Percentiles rank a stretch among this genome's conserved stretches.
phyloP scores from a whole-genome alignment of 2,888 invertebrate species.

The Phortica magna region DNA sequence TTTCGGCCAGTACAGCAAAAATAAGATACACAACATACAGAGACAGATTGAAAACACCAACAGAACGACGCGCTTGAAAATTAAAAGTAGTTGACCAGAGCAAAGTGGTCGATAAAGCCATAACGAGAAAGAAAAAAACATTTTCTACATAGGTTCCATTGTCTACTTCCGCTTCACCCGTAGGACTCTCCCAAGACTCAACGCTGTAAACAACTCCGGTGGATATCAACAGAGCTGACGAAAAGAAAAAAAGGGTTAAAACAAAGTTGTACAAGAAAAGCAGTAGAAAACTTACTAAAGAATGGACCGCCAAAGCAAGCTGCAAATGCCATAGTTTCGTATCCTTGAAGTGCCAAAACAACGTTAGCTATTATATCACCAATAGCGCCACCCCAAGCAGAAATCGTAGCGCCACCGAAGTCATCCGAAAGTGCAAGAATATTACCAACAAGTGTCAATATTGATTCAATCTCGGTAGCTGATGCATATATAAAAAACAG shows the following conservation, averaged over 20 bases:
- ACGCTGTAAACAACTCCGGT: neutral
- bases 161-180: neutral
- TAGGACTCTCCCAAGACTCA: neutral
- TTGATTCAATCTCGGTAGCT: neutral
- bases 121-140: neutral
- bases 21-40: neutral
- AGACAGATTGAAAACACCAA: conserved; percentile 2
- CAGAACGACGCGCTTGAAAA: conserved; percentile 18
- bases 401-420: neutral
- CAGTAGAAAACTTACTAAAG: neutral
- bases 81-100: conserved; percentile 1
- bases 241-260: neutral
- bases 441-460: neutral
- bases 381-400: neutral
- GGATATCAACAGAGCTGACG: neutral
- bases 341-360: conserved; percentile 18
- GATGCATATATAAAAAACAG: neutral
- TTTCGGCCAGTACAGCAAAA: neutral
- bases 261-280: neutral
- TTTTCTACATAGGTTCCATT: neutral
- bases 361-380: conserved; percentile 6
- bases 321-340: conserved; percentile 14
- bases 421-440: neutral
- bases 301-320: conserved; percentile 6
- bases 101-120: neutral